Evolutionary conservation across 2,888 invertebrate species (phyloP).

Genomic region (Drosophila paracracens): DNA sequence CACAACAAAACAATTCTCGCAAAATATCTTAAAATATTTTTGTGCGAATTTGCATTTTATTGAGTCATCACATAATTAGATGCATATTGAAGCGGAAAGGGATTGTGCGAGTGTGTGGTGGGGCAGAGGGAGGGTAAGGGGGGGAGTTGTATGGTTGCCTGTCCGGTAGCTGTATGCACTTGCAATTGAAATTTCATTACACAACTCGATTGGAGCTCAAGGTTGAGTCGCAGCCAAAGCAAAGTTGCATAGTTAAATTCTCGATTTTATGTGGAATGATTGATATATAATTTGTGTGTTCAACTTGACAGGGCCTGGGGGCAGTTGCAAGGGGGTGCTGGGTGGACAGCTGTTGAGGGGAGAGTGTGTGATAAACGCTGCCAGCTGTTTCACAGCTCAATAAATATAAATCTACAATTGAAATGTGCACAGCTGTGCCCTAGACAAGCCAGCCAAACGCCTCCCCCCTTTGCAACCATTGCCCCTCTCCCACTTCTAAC

Average conservation of each 20-base stretch:
- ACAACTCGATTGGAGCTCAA: conserved; percentile 31
- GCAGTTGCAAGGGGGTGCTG: not conserved
- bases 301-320: conserved; percentile 3
- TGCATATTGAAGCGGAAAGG: not conserved
- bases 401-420: conserved; percentile 62
- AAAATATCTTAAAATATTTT: conserved; percentile 31
- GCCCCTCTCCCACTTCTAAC: conserved; percentile 44
- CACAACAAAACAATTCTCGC: conserved; percentile 21
- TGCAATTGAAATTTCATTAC: conserved; percentile 41
- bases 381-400: conserved; percentile 64
- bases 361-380: conserved; percentile 61
- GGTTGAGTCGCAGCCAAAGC: conserved; percentile 23
- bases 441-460: conserved; percentile 38
- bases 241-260: conserved; percentile 29
- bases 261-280: conserved; percentile 53
- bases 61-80: conserved; percentile 48
- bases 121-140: not conserved
- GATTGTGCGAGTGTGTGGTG: not conserved
- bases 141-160: not conserved
- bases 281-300: conserved; percentile 66
- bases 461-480: not conserved
- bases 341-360: conserved; percentile 7
- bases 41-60: conserved; percentile 51
- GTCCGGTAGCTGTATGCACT: conserved; percentile 29
- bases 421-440: conserved; percentile 75